Percentiles rank a stretch among this genome's conserved stretches.
These are phyloP conservation scores for Bombyx huttoni DNA, from an alignment of 2,888 invertebrate genomes.

Conservation along the genomic window DNA sequence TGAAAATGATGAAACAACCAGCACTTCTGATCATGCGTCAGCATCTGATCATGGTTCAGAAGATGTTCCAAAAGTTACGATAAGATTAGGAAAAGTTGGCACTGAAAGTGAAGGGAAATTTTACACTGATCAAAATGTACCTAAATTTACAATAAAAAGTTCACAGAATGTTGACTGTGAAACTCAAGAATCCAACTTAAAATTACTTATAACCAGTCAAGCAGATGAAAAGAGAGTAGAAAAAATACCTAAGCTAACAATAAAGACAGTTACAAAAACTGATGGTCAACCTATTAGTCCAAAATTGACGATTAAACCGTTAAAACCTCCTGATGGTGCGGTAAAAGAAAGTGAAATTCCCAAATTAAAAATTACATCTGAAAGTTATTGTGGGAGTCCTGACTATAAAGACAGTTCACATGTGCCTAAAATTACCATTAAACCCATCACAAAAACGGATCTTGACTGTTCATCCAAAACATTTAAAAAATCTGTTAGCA, in stretches of 20 bases:
- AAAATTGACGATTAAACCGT: constrained; percentile 63
- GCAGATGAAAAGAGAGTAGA: constrained; percentile 43
- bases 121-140: constrained; percentile 57
- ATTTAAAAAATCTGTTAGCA: constrained; percentile 27
- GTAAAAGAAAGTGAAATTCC: constrained; percentile 31
- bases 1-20: constrained; percentile 68
- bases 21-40: constrained; percentile 55
- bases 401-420: constrained; percentile 48
- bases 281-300: constrained; percentile 56
- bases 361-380: constrained; percentile 38
- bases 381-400: constrained; percentile 27
- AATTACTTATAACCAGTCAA: constrained; percentile 43
- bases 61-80: constrained; percentile 62
- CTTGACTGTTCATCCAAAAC: constrained; percentile 26
- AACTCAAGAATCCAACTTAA: constrained; percentile 47
- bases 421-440: constrained; percentile 74
- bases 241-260: constrained; percentile 59
- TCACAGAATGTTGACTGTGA: constrained; percentile 45
- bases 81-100: constrained; percentile 58
- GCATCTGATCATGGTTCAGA: constrained; percentile 48
- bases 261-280: constrained; percentile 48
- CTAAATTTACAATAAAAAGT: constrained; percentile 57
- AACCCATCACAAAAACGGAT: constrained; percentile 52
- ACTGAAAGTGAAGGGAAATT: constrained; percentile 57
- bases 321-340: constrained; percentile 41